Percentiles rank a stretch among this genome's conserved stretches.
Conservation (phyloP, 2,888 invertebrate species). For the Zaprionus obscuricornis region DNA sequence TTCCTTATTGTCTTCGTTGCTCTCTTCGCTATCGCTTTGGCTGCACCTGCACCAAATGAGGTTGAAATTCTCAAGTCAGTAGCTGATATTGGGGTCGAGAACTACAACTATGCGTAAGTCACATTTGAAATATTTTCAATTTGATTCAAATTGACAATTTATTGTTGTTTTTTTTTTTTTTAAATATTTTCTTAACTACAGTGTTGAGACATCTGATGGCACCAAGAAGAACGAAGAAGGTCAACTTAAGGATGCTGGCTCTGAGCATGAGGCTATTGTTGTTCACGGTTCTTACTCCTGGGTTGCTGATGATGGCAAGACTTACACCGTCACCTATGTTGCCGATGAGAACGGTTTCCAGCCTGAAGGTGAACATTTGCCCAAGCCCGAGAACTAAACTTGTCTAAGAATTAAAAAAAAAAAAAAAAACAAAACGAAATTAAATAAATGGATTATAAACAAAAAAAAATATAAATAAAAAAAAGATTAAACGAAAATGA, state of each 20-base stretch:
- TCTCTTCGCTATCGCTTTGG: slow-evolving; percentile 57
- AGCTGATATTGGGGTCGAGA: slow-evolving; percentile 83
- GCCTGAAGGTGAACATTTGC: slow-evolving; percentile 80
- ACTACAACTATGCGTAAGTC: slow-evolving; percentile 83
- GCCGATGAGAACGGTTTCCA: slow-evolving; percentile 85
- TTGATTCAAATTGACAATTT: neutral
- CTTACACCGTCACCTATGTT: slow-evolving; percentile 62
- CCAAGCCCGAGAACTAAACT: too few species aligned
- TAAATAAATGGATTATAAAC: too few species aligned
- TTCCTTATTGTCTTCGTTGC: slow-evolving; percentile 60
- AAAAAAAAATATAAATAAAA: too few species aligned
- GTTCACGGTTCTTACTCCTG: slow-evolving; percentile 67
- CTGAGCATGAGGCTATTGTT: slow-evolving; percentile 61
- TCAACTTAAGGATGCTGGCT: slow-evolving; percentile 49
- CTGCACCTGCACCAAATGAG: slow-evolving; percentile 36
- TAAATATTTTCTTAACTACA: slow-evolving; percentile 5
- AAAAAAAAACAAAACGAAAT: too few species aligned
- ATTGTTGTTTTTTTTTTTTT: slow-evolving; percentile 13
- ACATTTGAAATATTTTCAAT: neutral
- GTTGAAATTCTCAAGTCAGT: slow-evolving; percentile 13
- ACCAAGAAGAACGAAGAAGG: slow-evolving; percentile 54
- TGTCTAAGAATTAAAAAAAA: too few species aligned
- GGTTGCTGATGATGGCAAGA: slow-evolving; percentile 61
- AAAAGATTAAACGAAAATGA: too few species aligned
- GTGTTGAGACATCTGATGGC: slow-evolving; percentile 69